phyloP scores from a whole-genome alignment of 2,797 vertebrate genomes.

The Ceryle rudis region DNA sequence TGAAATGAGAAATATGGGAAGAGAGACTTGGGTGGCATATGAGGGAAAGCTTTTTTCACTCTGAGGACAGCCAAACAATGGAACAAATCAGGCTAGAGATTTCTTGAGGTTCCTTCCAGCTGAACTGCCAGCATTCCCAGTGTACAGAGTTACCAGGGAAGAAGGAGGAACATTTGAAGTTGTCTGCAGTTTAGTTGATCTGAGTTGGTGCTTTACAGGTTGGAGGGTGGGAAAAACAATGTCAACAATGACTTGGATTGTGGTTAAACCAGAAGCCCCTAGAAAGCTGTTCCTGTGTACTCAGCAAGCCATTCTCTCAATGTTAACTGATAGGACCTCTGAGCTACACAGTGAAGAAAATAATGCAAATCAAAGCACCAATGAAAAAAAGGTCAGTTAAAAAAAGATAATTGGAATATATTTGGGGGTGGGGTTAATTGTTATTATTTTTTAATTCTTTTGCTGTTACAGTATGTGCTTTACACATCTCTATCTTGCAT shows the following conservation, averaged over 20 bases:
- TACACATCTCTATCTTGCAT: background rate
- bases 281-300: background rate
- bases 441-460: background rate
- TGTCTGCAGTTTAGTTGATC: background rate
- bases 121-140: background rate
- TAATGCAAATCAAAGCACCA: background rate
- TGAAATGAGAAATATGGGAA: background rate
- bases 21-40: background rate
- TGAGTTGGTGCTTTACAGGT: background rate
- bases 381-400: background rate
- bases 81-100: background rate
- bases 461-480: background rate
- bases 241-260: background rate
- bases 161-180: background rate
- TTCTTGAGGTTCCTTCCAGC: background rate
- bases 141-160: background rate
- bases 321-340: background rate
- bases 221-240: background rate
- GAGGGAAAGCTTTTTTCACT: background rate
- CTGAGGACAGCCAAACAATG: background rate
- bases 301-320: background rate
- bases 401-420: background rate
- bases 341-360: background rate
- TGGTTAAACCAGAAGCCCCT: background rate
- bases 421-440: too few species aligned